Base-by-base conservation (phyloP, 2,113 vertebrate genomes). In the Pomatostomus ruficeps region DNA sequence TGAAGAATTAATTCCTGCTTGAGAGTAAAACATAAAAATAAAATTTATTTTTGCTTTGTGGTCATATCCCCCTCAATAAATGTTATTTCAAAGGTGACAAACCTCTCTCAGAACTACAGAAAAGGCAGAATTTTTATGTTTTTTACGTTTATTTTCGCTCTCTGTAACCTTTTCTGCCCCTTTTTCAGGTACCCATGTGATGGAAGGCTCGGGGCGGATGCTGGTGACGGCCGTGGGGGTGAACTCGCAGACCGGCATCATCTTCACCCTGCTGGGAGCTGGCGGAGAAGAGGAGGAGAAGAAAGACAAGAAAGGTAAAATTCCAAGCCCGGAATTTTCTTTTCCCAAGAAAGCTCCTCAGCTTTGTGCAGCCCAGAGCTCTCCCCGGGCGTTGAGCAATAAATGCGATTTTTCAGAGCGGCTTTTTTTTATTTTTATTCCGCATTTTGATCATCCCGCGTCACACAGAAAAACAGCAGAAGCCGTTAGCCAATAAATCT, bases 241-340 rank as follows among this genome's bases (percentile, higher is more conserved):
- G 81, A 99, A 99, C 97, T 99, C 99, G 89, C 99, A 99, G 98
- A 99, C 99, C 10, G 99, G 99, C 89, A 99, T 99, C 95, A 99
- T 99, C 97, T 99, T 99, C 88, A 99, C 99, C 17, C 97, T 99
- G 87, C 98, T 99, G 70, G 99, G 99, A 17, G 99, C 99, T 23
- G 98, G 99, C 18, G 97, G 97, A 43, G 99, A 98, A 93, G 99
- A 99, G 84, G 99, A 99, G 96, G 99, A 99, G 95, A 99, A 99
- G 97, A 99, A 99, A 96, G 99, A 99, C 94, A 99, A 99, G 97
- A 99, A 99, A 99, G 99, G 99, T 99, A 98, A 97, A n/a, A n/a
- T n/a, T n/a, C n/a, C n/a, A n/a, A n/a, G n/a, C n/a, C n/a, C n/a
- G n/a, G n/a, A n/a, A n/a, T n/a, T n/a, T n/a, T n/a, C n/a, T n/a